Percentiles rank a stretch among this genome's conserved stretches.
These are phyloP conservation scores for Echiichthys vipera DNA, from an alignment of 2,797 vertebrate species.

Conservation along the genomic window DNA sequence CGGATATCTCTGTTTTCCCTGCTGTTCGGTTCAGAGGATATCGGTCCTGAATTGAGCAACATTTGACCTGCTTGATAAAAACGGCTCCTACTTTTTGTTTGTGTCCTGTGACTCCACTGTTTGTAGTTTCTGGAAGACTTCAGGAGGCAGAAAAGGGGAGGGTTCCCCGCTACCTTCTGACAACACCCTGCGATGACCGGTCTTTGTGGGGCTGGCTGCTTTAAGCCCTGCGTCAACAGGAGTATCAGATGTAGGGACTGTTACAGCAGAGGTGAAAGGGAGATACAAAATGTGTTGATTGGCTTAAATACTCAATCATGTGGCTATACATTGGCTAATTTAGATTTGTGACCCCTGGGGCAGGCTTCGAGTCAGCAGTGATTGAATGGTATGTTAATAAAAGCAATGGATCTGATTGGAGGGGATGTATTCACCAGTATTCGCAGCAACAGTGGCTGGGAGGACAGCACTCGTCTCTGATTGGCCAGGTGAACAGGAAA, in stretches of 20 bases:
- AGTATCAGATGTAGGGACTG: slow-evolving; percentile 46
- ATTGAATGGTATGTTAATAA: not conserved
- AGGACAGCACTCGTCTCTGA: not conserved
- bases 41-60: slow-evolving; percentile 7
- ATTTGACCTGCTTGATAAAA: slow-evolving; percentile 4
- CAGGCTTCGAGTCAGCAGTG: slow-evolving; percentile 1
- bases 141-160: slow-evolving; percentile 89
- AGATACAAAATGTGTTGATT: slow-evolving; percentile 1
- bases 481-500: slow-evolving; percentile 18
- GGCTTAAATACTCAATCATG: slow-evolving; percentile 17
- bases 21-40: not conserved
- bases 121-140: slow-evolving; percentile 93
- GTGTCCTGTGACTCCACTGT: slow-evolving; percentile 80
- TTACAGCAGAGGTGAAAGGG: not conserved
- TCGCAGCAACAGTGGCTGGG: not conserved
- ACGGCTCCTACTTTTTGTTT: slow-evolving; percentile 79
- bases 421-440: slow-evolving; percentile 55
- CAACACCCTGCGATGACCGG: slow-evolving; percentile 81
- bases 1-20: not conserved
- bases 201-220: slow-evolving; percentile 42
- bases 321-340: slow-evolving; percentile 11
- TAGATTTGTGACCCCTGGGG: slow-evolving; percentile 5
- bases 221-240: not conserved
- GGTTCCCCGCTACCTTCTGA: slow-evolving; percentile 86
- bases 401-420: slow-evolving; percentile 9